Evolutionary conservation across 2,113 vertebrate genomes (phyloP).

Genomic region (Toxotes chatareus): DNA sequence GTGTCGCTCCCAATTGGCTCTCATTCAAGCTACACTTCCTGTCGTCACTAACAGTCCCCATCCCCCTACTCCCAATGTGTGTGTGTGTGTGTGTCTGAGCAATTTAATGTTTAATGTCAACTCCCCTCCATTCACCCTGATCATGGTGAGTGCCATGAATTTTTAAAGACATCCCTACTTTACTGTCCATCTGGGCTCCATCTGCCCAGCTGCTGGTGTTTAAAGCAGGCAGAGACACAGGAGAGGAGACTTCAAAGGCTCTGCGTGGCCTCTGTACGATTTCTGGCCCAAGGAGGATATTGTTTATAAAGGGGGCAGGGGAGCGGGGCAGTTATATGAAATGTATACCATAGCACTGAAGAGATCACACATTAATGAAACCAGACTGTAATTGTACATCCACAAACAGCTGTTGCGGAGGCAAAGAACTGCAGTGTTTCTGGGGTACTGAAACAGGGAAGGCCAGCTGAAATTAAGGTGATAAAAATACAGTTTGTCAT

Average conservation of each 20-base stretch:
- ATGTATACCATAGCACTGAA: constrained; percentile 7
- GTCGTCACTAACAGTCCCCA: constrained; percentile 67
- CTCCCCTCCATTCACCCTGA: constrained; percentile 78
- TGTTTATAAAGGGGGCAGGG: constrained; percentile 58
- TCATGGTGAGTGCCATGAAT: constrained; percentile 84
- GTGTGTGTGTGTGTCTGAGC: constrained; percentile 65
- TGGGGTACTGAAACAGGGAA: not conserved
- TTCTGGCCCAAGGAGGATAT: constrained; percentile 65
- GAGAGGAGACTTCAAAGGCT: constrained; percentile 78
- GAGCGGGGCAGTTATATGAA: constrained; percentile 15
- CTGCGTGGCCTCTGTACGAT: constrained; percentile 60
- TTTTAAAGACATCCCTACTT: constrained; percentile 87
- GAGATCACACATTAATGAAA: constrained; percentile 44
- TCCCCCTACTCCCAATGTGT: constrained; percentile 54
- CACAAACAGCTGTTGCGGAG: not conserved
- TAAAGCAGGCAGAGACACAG: constrained; percentile 71
- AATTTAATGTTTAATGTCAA: constrained; percentile 87
- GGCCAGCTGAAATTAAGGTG: not conserved
- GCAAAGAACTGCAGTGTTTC: not conserved
- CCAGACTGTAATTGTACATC: not conserved
- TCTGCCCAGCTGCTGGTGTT: constrained; percentile 82
- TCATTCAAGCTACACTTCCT: constrained; percentile 75
- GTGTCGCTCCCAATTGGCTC: constrained; percentile 79
- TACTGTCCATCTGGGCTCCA: constrained; percentile 87
- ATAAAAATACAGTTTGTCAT: not conserved